A percentile compares a stretch with the other conserved stretches of the same genome.
Evolutionary conservation across 2,113 vertebrate genomes (phyloP).

Genomic region (Microtus pennsylvanicus): DNA sequence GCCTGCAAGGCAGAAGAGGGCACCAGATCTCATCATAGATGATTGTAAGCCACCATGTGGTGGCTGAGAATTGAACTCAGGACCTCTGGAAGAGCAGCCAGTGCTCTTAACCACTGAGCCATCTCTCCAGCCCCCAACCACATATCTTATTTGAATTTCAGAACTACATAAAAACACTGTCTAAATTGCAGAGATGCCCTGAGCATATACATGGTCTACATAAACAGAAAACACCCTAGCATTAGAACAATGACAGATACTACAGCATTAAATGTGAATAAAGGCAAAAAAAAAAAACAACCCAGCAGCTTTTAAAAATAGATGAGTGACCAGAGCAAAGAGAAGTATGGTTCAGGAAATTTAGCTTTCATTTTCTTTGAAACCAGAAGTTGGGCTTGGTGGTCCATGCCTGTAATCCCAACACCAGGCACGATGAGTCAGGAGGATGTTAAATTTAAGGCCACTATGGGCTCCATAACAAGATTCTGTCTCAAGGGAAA

Average conservation of each 20-base stretch:
- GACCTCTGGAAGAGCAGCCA: too few relatives aligned
- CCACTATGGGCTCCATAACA: neutral
- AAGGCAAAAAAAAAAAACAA: neutral
- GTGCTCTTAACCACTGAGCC: too few relatives aligned
- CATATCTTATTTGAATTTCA: neutral
- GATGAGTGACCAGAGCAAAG: neutral
- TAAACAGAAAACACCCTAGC: neutral
- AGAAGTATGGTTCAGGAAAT: neutral
- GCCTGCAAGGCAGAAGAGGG: too few relatives aligned
- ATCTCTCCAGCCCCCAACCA: too few relatives aligned
- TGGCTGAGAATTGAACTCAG: too few relatives aligned
- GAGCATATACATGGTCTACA: neutral
- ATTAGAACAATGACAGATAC: neutral
- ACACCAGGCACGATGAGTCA: too few relatives aligned
- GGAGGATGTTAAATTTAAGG: neutral
- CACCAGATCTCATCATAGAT: too few relatives aligned
- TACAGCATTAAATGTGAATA: neutral
- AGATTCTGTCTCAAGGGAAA: neutral
- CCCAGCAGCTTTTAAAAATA: neutral
- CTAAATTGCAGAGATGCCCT: neutral
- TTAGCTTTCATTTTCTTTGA: constrained; percentile 10
- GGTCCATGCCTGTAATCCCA: neutral
- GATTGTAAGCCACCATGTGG: too few relatives aligned
- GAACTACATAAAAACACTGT: neutral
- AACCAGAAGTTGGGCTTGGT: neutral